These are phyloP conservation scores for Nycteola revayana DNA, from an alignment of 2,888 invertebrate species.

Conservation along the genomic window DNA sequence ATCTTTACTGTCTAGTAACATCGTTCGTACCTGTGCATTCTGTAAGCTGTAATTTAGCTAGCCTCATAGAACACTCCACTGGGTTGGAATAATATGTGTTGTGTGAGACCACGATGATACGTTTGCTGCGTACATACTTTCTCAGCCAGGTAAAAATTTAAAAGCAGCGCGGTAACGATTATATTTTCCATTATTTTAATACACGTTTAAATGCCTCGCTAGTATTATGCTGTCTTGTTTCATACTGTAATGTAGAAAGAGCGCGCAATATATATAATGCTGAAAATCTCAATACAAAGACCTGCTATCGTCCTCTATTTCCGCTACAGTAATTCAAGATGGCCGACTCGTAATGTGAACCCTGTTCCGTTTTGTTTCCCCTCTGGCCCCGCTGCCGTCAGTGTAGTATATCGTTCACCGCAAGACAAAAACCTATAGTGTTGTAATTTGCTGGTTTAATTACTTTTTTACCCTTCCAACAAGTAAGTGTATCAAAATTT, in stretches of 20 bases:
- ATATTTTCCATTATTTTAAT: too few relatives aligned
- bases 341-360: conserved; percentile 71
- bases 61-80: too few relatives aligned
- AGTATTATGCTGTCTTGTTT: conserved; percentile 7
- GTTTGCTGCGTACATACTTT: too few relatives aligned
- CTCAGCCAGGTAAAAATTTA: too few relatives aligned
- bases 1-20: too few relatives aligned
- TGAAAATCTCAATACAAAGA: conserved; percentile 10
- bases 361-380: conserved; percentile 81
- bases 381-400: conserved; percentile 81
- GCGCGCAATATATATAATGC: conserved; percentile 11
- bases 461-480: conserved; percentile 79
- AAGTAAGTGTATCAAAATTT: conserved; percentile 74
- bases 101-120: too few relatives aligned
- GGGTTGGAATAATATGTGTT: too few relatives aligned
- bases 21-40: too few relatives aligned
- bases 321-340: conserved; percentile 49
- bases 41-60: too few relatives aligned
- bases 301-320: conserved; percentile 22
- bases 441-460: conserved; percentile 80
- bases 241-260: conserved; percentile 11
- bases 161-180: too few relatives aligned
- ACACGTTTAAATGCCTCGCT: neutral
- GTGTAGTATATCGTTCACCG: conserved; percentile 81
- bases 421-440: conserved; percentile 80